These are phyloP conservation scores for Bubo blakistoni DNA, from an alignment of 2,113 vertebrate species.

Conservation along the genomic window DNA sequence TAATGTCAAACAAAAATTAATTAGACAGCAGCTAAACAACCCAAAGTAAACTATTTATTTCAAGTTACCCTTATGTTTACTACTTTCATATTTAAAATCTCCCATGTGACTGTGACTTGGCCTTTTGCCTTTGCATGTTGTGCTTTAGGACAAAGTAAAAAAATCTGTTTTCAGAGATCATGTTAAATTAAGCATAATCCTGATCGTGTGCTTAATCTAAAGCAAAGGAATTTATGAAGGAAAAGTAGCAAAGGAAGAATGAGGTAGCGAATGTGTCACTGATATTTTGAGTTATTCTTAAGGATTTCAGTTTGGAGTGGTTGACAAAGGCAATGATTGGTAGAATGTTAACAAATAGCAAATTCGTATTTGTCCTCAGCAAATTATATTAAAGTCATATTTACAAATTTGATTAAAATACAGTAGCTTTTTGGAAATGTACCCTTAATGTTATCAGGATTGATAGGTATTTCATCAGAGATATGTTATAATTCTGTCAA, in stretches of 20 bases:
- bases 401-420: background rate
- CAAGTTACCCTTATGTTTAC: constrained; percentile 17
- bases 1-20: constrained; percentile 15
- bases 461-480: background rate
- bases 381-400: background rate
- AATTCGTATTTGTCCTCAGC: background rate
- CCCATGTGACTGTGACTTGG: background rate
- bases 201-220: background rate
- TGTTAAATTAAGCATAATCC: background rate
- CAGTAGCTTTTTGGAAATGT: background rate
- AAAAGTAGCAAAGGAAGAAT: background rate
- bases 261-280: rapidly evolving
- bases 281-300: background rate
- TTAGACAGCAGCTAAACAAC: background rate
- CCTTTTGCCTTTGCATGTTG: background rate
- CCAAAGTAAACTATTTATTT: constrained; percentile 34
- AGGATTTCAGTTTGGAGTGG: background rate
- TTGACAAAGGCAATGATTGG: background rate
- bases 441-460: background rate
- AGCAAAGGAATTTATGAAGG: background rate
- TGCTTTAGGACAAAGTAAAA: background rate
- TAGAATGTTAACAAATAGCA: background rate
- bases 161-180: background rate
- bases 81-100: constrained; percentile 15
- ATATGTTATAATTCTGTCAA: background rate